Base-by-base conservation (phyloP, 1,140 invertebrate genomes). In the Leptinotarsa undecemlineata region DNA sequence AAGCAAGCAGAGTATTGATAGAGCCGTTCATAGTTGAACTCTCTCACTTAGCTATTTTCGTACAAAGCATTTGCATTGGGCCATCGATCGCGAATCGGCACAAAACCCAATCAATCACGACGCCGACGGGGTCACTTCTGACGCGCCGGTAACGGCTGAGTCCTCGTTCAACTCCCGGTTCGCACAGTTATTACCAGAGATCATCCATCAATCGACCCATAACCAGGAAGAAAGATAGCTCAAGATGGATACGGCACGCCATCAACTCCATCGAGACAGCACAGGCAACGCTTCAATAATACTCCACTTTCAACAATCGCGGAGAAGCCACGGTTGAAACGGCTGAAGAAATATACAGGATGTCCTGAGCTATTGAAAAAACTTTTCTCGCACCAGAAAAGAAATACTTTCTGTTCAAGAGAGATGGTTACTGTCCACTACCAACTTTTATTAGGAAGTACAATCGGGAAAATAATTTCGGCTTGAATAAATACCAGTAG, bases 191-290 rank as follows among this genome's bases (percentile, higher is more conserved):
- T 73, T 71, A 76, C 70, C 71, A 61, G 60, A 68, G 51, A 71
- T 69, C 75, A 76, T 76, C 71, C 71, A 76, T 76, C 75, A 76
- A 48, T 4, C 47, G n/a, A 72, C 26, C 67, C 68, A 66, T 67
- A 66, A 66, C 48, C 26, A 57, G 51, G 51, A 57, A 57, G 51
- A 57, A 57, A 15, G 51, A 60, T 74, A 21, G 66, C 66, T 20
- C n/a, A 19, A 23, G 19, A n/a, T 72, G 51, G 51, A n/a, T 57
- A 72, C 20, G 13, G 63, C 61, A 67, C 62, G 62, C 68, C 68
- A 74, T 69, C 67, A 48, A 70, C 33, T 33, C 51, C 14, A 57
- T 57, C 51, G 51, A 57, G 51, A 57, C 17, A 57, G 17, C 51
- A 57, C 17, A 17, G n/a, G 51, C 51, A 17, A 57, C 51, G 51